phyloP scores from a whole-genome alignment of 1,140 invertebrate species.

The Vanessa atalanta region DNA sequence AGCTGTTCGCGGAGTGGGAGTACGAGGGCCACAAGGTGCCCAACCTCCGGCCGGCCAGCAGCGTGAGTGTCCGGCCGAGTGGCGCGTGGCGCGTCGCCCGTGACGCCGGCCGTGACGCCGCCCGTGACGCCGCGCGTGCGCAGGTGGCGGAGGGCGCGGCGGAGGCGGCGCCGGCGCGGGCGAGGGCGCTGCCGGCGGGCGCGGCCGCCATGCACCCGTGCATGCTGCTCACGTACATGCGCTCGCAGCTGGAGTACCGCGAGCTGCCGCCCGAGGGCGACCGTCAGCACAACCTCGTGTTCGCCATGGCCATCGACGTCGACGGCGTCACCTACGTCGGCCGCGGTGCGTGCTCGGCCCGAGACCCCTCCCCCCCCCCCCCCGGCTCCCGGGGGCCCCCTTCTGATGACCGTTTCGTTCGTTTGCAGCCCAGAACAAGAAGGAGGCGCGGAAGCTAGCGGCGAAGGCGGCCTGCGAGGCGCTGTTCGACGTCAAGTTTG shows the following conservation, averaged over 20 bases:
- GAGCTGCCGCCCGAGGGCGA: constrained; percentile 82
- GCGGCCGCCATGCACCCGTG: constrained; percentile 85
- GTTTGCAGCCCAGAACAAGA: constrained; percentile 74
- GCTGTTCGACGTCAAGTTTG: constrained; percentile 73
- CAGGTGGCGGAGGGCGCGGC: constrained; percentile 25
- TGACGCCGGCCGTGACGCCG: background rate
- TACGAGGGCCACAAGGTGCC: constrained; percentile 85
- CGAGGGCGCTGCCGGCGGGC: constrained; percentile 78
- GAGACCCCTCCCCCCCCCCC: too few species aligned
- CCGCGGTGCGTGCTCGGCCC: constrained; percentile 51
- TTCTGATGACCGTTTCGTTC: too few species aligned
- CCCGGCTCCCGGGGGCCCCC: too few species aligned
- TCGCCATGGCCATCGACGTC: constrained; percentile 78
- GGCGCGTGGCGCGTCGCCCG: background rate
- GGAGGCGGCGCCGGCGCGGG: constrained; percentile 15
- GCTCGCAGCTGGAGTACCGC: constrained; percentile 83
- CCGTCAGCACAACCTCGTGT: constrained; percentile 82
- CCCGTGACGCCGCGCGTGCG: background rate
- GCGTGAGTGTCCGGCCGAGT: constrained; percentile 24
- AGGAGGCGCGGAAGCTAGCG: constrained; percentile 79
- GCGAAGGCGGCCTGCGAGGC: constrained; percentile 77
- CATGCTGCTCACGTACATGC: constrained; percentile 87
- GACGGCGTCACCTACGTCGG: constrained; percentile 79
- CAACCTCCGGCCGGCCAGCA: constrained; percentile 73
- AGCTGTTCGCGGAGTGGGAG: constrained; percentile 89